Conservation (phyloP, 2,113 vertebrate genomes). For the Ceyx cyanopectus region DNA sequence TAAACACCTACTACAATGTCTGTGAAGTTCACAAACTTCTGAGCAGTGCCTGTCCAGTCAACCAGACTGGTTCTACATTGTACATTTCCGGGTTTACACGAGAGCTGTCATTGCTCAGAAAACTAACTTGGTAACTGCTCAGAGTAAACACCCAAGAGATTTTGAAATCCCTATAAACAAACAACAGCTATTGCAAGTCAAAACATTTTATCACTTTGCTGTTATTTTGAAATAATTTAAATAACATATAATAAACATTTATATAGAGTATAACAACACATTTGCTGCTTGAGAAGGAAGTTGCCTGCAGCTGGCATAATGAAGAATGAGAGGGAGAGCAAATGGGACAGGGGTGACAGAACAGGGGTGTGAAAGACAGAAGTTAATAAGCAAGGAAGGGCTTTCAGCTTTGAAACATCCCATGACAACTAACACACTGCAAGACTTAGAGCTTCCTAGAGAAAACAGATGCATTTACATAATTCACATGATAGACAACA, state of each 20-base stretch:
- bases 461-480: neutral
- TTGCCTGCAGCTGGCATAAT: neutral
- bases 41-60: neutral
- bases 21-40: too few species aligned
- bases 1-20: too few species aligned
- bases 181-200: neutral
- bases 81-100: neutral
- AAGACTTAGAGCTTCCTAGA: neutral
- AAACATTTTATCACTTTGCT: neutral
- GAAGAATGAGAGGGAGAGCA: neutral
- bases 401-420: neutral
- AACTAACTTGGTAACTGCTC: neutral
- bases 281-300: neutral
- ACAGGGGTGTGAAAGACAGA: neutral
- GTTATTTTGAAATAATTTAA: neutral
- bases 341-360: neutral
- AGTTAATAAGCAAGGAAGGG: neutral
- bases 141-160: neutral
- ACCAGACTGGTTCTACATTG: neutral
- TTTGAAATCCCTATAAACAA: neutral
- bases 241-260: neutral
- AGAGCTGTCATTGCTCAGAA: neutral
- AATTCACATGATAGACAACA: neutral
- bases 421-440: fast-evolving
- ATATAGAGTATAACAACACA: neutral